A percentile compares a stretch with the other conserved stretches of the same genome.
Conservation (phyloP, 2,113 vertebrate genomes). For the Strix aluco region DNA sequence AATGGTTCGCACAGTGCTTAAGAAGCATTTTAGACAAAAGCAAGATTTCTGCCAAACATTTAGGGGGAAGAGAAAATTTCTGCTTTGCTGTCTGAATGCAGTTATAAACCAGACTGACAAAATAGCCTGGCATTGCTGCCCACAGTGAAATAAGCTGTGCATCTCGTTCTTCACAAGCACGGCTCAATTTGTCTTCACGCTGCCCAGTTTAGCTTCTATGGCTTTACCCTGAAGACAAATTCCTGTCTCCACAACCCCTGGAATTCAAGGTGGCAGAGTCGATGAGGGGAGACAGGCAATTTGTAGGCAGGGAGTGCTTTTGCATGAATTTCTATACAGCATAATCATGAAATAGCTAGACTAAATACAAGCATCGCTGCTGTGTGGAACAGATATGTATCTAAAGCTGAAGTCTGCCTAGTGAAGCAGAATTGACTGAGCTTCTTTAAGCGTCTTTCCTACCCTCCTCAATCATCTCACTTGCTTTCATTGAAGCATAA, state of each 20-base stretch:
- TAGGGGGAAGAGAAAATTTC: conserved; percentile 25
- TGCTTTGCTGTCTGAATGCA: not conserved
- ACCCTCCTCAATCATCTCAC: not conserved
- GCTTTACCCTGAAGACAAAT: not conserved
- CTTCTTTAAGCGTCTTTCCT: not conserved
- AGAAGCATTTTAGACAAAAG: conserved; percentile 59
- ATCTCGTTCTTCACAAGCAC: not conserved
- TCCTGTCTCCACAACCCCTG: not conserved
- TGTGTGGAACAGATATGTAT: not conserved
- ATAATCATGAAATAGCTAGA: not conserved
- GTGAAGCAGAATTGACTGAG: not conserved
- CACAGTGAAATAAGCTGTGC: not conserved
- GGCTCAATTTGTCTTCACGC: not conserved
- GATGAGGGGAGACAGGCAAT: accelerated
- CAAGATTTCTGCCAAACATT: conserved; percentile 35
- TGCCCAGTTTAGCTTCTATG: not conserved
- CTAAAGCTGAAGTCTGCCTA: not conserved
- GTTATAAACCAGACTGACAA: not conserved
- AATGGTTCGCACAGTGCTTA: conserved; percentile 20
- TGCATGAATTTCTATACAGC: not conserved
- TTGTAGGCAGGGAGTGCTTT: not conserved
- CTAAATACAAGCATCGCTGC: not conserved
- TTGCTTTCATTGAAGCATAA: not conserved
- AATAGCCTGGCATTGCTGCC: not conserved
- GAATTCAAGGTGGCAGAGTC: not conserved